phyloP scores from a whole-genome alignment of 2,113 vertebrate species.

The Poecile atricapillus region DNA sequence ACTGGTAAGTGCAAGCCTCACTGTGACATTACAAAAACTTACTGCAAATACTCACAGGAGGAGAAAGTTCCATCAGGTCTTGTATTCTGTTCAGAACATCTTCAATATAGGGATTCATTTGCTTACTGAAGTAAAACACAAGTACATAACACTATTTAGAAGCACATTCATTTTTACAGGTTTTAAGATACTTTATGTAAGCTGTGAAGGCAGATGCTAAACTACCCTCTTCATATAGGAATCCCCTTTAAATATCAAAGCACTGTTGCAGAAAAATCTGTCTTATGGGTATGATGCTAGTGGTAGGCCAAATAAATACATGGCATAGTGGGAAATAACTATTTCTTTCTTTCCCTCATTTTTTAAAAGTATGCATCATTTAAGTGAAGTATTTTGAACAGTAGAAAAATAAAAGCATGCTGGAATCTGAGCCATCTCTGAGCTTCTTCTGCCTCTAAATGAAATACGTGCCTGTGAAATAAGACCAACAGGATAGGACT shows the following conservation, averaged over 20 bases:
- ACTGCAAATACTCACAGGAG: slow-evolving; percentile 82
- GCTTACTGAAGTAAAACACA: slow-evolving; percentile 79
- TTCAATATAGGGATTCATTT: slow-evolving; percentile 94
- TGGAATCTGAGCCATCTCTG: neutral
- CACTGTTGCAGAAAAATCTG: neutral
- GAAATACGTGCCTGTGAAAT: neutral
- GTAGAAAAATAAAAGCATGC: neutral
- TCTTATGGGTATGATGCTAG: neutral
- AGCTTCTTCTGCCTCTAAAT: neutral
- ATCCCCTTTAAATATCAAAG: neutral
- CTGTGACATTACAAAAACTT: neutral
- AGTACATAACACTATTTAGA: neutral
- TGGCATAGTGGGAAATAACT: neutral
- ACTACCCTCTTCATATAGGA: neutral
- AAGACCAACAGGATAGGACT: neutral
- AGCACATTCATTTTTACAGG: neutral
- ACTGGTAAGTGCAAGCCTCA: neutral
- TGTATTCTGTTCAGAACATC: slow-evolving; percentile 95
- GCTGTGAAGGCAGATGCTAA: neutral
- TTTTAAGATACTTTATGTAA: neutral
- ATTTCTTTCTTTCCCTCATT: neutral
- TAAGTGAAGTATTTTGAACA: neutral
- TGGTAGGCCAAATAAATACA: neutral
- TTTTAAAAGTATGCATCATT: neutral
- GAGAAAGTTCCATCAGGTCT: slow-evolving; percentile 90